A percentile compares a stretch with the other conserved stretches of the same genome.
Evolutionary conservation across 2,888 invertebrate species (phyloP).

Genomic region (Brachypalpus laphriformis): DNA sequence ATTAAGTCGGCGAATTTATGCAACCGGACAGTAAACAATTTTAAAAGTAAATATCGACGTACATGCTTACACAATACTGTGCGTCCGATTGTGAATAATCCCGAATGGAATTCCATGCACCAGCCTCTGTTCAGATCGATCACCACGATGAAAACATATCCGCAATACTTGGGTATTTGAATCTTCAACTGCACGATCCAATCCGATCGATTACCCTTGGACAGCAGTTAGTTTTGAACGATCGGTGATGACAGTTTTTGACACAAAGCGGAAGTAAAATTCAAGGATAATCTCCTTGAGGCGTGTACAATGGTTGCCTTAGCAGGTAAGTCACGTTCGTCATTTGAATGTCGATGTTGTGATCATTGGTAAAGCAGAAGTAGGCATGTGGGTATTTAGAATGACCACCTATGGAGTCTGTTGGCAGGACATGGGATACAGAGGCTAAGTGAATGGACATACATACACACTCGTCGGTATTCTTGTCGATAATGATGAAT

Average conservation of each 20-base stretch:
- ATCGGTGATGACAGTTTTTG: constrained; percentile 35
- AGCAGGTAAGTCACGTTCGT: constrained; percentile 45
- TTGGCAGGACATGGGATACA: constrained; percentile 10
- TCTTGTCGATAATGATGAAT: constrained; percentile 17
- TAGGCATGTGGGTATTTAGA: constrained; percentile 5
- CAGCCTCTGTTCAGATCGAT: constrained; percentile 59
- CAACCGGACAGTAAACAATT: constrained; percentile 73
- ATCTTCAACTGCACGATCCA: constrained; percentile 36
- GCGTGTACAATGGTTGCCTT: background rate
- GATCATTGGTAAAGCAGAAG: background rate
- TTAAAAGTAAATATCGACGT: constrained; percentile 56
- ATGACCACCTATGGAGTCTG: constrained; percentile 46
- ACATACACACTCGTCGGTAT: no score
- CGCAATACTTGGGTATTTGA: no score
- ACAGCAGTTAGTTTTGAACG: constrained; percentile 6
- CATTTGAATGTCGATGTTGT: background rate
- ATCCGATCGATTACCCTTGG: constrained; percentile 48
- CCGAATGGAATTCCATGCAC: constrained; percentile 45
- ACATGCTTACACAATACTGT: constrained; percentile 50
- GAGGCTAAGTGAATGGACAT: background rate
- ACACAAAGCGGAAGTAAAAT: constrained; percentile 19
- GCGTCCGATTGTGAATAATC: constrained; percentile 44
- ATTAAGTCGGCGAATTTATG: constrained; percentile 70
- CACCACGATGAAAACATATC: constrained; percentile 18
- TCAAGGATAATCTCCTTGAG: background rate